These are phyloP conservation scores for Lanius collurio DNA, from an alignment of 2,113 vertebrate species.

Conservation along the genomic window DNA sequence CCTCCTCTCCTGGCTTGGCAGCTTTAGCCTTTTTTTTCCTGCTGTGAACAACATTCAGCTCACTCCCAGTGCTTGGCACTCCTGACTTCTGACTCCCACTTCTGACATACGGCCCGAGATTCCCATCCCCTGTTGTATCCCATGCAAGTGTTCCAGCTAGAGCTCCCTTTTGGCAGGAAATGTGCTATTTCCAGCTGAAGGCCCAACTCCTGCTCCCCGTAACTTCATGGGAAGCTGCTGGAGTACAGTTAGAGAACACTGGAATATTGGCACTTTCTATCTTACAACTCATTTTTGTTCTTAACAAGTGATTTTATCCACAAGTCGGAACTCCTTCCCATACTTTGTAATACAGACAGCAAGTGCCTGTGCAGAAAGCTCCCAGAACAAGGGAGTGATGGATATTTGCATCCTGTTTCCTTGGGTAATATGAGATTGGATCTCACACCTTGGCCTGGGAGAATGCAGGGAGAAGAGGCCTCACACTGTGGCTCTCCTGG, in stretches of 20 bases:
- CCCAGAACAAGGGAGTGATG: accelerated
- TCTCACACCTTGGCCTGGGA: background rate
- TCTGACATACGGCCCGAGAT: background rate
- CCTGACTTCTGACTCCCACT: background rate
- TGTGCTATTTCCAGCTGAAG: background rate
- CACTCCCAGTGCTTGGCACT: background rate
- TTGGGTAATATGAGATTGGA: background rate
- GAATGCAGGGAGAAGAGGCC: background rate
- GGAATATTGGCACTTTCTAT: background rate
- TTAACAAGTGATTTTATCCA: background rate
- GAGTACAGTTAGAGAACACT: background rate
- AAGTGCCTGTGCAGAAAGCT: background rate
- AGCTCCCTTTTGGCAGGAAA: background rate
- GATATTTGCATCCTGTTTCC: background rate
- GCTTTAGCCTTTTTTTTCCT: background rate
- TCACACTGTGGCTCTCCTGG: background rate
- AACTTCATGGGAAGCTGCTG: background rate
- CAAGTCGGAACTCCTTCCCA: accelerated
- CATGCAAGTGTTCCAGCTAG: background rate
- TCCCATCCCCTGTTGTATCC: background rate
- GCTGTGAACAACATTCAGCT: background rate
- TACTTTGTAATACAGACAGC: background rate
- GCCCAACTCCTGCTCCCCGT: background rate
- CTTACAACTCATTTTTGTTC: background rate
- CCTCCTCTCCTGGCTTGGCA: background rate